Conservation (phyloP, 1,140 invertebrate genomes). For the Pectinophora gossypiella region DNA sequence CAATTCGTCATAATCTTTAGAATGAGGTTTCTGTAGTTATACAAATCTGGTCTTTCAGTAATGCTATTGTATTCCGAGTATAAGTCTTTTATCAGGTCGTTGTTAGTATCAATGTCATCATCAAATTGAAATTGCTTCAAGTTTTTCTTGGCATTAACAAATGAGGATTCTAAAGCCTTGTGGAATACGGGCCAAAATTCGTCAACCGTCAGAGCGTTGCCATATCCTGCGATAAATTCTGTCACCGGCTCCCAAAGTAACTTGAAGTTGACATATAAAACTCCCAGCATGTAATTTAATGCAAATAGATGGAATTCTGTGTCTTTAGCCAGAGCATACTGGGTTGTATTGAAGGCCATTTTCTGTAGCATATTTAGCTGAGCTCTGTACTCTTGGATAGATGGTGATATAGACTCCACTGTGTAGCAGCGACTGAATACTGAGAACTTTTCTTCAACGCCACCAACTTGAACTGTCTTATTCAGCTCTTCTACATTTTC, state of each 20-base stretch:
- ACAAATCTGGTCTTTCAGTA: conserved; percentile 79
- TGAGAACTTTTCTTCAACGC: conserved; percentile 61
- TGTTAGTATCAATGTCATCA: conserved; percentile 41
- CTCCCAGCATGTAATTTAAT: conserved; percentile 87
- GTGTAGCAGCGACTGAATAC: conserved; percentile 82
- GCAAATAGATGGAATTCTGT: conserved; percentile 78
- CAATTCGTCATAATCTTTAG: conserved; percentile 88
- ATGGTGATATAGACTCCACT: conserved; percentile 80
- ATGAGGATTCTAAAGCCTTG: conserved; percentile 75
- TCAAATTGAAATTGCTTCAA: conserved; percentile 50
- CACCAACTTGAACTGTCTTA: conserved; percentile 39
- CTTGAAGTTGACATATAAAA: conserved; percentile 91
- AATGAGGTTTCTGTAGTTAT: conserved; percentile 86
- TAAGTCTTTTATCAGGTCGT: conserved; percentile 40
- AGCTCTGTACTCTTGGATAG: conserved; percentile 86
- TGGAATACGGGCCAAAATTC: conserved; percentile 89
- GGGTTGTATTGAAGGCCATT: conserved; percentile 78
- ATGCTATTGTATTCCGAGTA: conserved; percentile 61
- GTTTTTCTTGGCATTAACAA: conserved; percentile 51
- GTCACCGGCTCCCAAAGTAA: conserved; percentile 90
- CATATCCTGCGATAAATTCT: conserved; percentile 84
- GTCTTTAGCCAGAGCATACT: conserved; percentile 75
- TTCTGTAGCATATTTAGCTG: conserved; percentile 85
- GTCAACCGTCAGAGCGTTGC: conserved; percentile 77
- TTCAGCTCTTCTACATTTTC: conserved; percentile 70